Percentiles rank a stretch among this genome's conserved stretches.
Evolutionary conservation across 1,140 invertebrate species (phyloP).

Genomic region (Apolygus lucorum): DNA sequence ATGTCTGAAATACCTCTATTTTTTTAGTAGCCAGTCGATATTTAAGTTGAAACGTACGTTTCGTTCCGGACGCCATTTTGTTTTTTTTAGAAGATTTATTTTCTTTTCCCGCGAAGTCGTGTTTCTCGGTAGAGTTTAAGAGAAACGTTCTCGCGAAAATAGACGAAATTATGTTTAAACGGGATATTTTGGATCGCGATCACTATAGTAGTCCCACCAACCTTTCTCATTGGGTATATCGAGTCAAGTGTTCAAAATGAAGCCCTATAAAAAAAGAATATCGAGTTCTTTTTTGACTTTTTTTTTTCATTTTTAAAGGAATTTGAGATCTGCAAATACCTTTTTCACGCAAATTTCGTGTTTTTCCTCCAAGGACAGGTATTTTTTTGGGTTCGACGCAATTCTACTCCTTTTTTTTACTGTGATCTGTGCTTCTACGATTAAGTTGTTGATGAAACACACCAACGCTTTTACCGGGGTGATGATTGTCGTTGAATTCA

Average conservation of each 20-base stretch:
- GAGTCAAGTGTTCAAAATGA: slow-evolving; percentile 2
- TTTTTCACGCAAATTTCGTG: background rate
- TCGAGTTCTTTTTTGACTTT: background rate
- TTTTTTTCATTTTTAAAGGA: background rate
- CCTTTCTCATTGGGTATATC: slow-evolving; percentile 15
- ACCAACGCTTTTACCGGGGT: too few relatives aligned
- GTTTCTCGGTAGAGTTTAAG: background rate
- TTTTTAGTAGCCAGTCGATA: too few relatives aligned
- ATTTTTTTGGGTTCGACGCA: background rate
- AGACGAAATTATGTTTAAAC: background rate
- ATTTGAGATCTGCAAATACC: background rate
- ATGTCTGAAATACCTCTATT: too few relatives aligned
- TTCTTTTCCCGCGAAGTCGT: background rate
- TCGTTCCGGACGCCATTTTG: too few relatives aligned
- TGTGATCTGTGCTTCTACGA: too few relatives aligned
- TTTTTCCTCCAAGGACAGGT: background rate
- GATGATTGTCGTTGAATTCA: too few relatives aligned
- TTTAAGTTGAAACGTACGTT: too few relatives aligned
- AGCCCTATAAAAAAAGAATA: background rate
- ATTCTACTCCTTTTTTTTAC: too few relatives aligned
- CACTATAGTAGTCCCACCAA: slow-evolving; percentile 13
- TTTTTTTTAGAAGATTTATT: background rate
- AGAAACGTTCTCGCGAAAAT: too few relatives aligned
- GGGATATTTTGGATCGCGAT: slow-evolving; percentile 1
- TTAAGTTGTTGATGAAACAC: too few relatives aligned